phyloP scores from a whole-genome alignment of 2,888 invertebrate species.

The Prostheceraeus crozeri region DNA sequence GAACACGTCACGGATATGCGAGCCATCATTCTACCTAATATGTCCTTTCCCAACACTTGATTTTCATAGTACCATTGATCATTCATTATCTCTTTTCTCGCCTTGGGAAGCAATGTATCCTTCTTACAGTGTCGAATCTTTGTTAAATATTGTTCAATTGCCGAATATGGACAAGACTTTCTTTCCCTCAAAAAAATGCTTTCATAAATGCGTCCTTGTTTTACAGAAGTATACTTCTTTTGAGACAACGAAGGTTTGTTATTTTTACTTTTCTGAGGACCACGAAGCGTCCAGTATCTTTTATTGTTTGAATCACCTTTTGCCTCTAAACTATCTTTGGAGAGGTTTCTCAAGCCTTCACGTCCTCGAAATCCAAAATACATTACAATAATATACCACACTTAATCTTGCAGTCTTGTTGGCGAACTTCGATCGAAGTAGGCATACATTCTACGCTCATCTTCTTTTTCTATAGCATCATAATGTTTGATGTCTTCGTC shows the following conservation, averaged over 20 bases:
- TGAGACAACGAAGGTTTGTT: background rate
- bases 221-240: too few species aligned
- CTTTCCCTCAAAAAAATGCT: too few species aligned
- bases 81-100: too few species aligned
- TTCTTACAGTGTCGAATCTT: too few species aligned
- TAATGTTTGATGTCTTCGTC: slow-evolving; percentile 20
- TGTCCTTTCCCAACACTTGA: too few species aligned
- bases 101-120: too few species aligned
- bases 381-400: slow-evolving; percentile 17
- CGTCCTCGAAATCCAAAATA: slow-evolving; percentile 19
- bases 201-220: too few species aligned
- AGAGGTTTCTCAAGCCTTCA: slow-evolving; percentile 4
- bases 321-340: slow-evolving; percentile 10
- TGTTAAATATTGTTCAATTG: too few species aligned
- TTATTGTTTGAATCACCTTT: slow-evolving; percentile 1
- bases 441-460: slow-evolving; percentile 27
- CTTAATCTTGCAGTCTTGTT: slow-evolving; percentile 12
- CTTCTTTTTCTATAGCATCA: slow-evolving; percentile 3
- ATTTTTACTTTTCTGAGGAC: background rate
- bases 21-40: too few species aligned
- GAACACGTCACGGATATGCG: background rate
- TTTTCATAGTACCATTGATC: too few species aligned
- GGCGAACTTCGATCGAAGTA: slow-evolving; percentile 28
- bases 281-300: slow-evolving; percentile 7
- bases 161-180: too few species aligned